Base-by-base conservation (phyloP, 2,113 vertebrate genomes). In the Burhinus bistriatus region DNA sequence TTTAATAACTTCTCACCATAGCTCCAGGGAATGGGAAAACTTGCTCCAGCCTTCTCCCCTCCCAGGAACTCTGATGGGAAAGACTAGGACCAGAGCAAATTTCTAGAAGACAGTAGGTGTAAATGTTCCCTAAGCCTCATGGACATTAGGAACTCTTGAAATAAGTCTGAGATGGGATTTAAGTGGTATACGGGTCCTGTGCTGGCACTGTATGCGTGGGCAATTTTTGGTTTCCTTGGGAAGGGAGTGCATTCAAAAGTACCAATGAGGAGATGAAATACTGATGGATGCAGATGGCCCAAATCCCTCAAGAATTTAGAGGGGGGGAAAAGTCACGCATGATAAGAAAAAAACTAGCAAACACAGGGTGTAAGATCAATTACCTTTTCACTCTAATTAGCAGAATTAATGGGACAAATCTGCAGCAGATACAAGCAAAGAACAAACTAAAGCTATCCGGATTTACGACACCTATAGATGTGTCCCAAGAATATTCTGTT, bases 131-230 rank as follows among this genome's bases (percentile, higher is more conserved):
- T 19, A 19, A 34, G 44, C 7, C 20, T 42, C 45, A 16, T 5
- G 3, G 22, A 15, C 9, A 15, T 25, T 8, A 59, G 10, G 15
- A 68, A 83, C 20, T 54, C 21, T 29, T 83, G 77, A 52, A 77
- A 34, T 65, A 40, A 61, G 42, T 34, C 21, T 79, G 18, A 68
- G 82, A 84, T 10, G 23, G 17, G 14, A 61, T 91, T 89, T 72
- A 85, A 76, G 38, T 9, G 23, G 19, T 17, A 23, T n/a, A n/a
- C 0, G 0, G 12, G 20, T 49, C 62, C 62, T 69, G 14, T 25
- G 7, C 59, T 44, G 27, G 58, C 23, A 45, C 22, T 47, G 17
- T 22, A 29, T 5, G 12, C 7, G 12, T 2, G 27, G 25, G 3
- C 3, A 87, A 44, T 30, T 71, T 83, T 81, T 19, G 42, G 20